phyloP scores from a whole-genome alignment of 2,888 invertebrate genomes.

The Eupithecia insigniata region DNA sequence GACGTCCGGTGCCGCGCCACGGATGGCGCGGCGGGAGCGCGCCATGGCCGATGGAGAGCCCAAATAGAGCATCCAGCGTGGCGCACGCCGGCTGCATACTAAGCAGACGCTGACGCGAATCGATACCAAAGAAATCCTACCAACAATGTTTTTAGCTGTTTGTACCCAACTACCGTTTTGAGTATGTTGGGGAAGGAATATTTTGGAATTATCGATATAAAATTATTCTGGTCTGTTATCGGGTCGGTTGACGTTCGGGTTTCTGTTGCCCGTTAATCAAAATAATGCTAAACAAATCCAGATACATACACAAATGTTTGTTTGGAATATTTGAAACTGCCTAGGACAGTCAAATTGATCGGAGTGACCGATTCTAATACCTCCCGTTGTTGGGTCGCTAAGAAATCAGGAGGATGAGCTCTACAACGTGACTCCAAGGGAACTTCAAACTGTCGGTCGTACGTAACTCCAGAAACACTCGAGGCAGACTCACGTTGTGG shows the following conservation, averaged over 20 bases:
- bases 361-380: no score
- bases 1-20: not conserved
- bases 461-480: no score
- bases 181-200: slow-evolving; percentile 12
- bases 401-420: no score
- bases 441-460: no score
- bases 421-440: no score
- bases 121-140: slow-evolving; percentile 64
- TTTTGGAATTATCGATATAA: not conserved
- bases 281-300: not conserved
- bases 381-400: no score
- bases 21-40: not conserved
- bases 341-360: no score
- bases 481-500: no score
- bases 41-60: slow-evolving; percentile 33
- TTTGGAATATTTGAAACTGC: not conserved
- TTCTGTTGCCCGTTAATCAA: not conserved
- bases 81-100: slow-evolving; percentile 61
- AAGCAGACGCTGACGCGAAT: slow-evolving; percentile 54
- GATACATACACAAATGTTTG: not conserved
- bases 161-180: slow-evolving; percentile 34
- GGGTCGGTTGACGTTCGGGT: not conserved
- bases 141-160: slow-evolving; percentile 61
- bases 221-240: not conserved
- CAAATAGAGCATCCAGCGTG: slow-evolving; percentile 72